Evolutionary conservation across 2,888 invertebrate genomes (phyloP), one percentile per base, ranked within the genome.

Genomic region (Hirtodrosophila alboralis): DNA sequence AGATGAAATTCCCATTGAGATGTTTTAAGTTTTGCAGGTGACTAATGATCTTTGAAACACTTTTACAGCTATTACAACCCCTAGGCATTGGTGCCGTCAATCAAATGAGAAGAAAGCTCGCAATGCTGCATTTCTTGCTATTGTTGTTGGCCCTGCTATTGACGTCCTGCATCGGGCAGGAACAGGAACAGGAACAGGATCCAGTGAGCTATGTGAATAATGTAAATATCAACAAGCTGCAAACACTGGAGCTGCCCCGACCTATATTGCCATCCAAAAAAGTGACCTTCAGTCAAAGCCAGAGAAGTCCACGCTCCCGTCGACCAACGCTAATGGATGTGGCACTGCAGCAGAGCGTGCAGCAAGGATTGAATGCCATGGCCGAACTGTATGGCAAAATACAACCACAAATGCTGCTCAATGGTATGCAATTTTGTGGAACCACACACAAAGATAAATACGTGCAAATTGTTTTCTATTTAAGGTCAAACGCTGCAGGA

Each of bases 331-430:
- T 89, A 38, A 85, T 91, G 63, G 89, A 89, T 67, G 70, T 89
- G 37, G 90, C 89, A 5, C 53, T 91, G 57, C 89, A 90, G 65
- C 75, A 81, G 16, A 91, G 91, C 13, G 91, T 89, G 23, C 81
- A 84, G 10, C 87, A 90, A 69, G 91, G 91, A 44, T 65, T 91
- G 7, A 84, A 87, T 62, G 91, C 90, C 30, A 90, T 91, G 90
- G 72, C 83, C 13, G 86, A 88, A 56, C 79, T 91, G 1, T 90
- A 90, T 61, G 87, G 87, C 7, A 84, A 79, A 58, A 87, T 89
- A 45, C 90, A 90, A 62, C 91, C 91, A 43, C 85, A 89, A 65
- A 88, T 91, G 62, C 56, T 89, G 31, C 80, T 74, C 67, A 90
- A 89, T 75, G 91, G 91, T 91, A 80, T 68, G 65, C 37, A 56